A percentile compares a stretch with the other conserved stretches of the same genome.
phyloP scores from a whole-genome alignment of 2,797 vertebrate genomes.

The Notamacropus eugenii region DNA sequence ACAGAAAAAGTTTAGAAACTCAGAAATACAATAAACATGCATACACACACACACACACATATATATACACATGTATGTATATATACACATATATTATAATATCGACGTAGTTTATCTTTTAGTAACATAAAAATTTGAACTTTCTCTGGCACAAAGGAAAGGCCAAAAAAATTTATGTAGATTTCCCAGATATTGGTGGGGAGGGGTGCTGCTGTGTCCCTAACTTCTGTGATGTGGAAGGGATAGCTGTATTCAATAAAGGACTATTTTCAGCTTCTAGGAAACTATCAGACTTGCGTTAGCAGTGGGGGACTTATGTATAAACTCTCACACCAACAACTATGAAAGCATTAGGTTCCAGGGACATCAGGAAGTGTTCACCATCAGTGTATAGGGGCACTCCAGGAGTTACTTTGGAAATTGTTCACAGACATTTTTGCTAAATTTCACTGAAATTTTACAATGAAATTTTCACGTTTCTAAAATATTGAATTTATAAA shows the following conservation, averaged over 20 bases:
- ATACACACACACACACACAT: not conserved
- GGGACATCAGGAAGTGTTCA: not conserved
- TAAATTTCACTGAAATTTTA: not conserved
- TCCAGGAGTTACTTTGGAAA: not conserved
- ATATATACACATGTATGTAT: not conserved
- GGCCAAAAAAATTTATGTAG: not conserved
- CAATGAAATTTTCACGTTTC: not conserved
- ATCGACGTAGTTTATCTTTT: not conserved
- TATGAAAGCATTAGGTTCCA: not conserved
- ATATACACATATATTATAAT: not conserved
- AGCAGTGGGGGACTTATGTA: not conserved
- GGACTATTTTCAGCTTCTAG: not conserved
- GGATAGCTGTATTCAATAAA: not conserved
- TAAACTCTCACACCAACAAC: not conserved
- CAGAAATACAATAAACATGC: not conserved
- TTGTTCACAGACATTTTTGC: not conserved
- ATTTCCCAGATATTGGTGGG: not conserved
- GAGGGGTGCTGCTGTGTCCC: not conserved
- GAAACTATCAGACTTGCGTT: not conserved
- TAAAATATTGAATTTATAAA: not conserved
- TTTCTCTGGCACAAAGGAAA: not conserved
- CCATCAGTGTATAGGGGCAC: accelerated
- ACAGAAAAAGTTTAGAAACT: not conserved
- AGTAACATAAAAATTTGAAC: not conserved
- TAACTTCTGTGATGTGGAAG: not conserved